Evolutionary conservation across 2,113 vertebrate genomes (phyloP), one percentile per base, ranked within the genome.

Genomic region (Phrynosoma blainvillii): DNA sequence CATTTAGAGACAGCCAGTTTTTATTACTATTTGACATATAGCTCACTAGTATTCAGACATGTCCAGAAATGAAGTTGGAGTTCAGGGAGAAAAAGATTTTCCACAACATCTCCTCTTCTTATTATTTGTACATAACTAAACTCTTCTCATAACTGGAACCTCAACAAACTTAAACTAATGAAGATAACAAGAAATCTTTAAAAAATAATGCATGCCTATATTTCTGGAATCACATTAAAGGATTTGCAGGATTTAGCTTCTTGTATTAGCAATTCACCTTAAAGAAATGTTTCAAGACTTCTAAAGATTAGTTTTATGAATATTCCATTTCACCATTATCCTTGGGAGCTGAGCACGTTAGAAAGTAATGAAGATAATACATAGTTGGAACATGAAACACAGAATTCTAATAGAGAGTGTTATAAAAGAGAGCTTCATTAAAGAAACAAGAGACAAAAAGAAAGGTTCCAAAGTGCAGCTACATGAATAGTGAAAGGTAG

Each of bases 311-410:
- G 1, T 16, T 90, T 79, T 90, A 74, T 84, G 14, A 81, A 70
- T 70, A 90, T 81, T 84, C 73, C 86, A 32, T 20, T 92, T 81
- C 87, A n/a, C 68, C 82, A 74, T 88, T 94, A 87, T 89, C 52
- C 52, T 93, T 93, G 76, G 42, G 74, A 92, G 8, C 4, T 30
- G 88, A 93, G 85, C 12, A 86, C 47, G 93, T 92, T 75, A 81
- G 91, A 88, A 88, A 66, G 5, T 84, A 94, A 94, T 90, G 75
- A 93, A 92, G 62, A 90, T 90, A 95, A 93, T 56, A 7, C 13
- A 87, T 81, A 77, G 14, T 21, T 91, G 42, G 90, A 75, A 0
- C 74, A 94, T 88, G 81, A 32, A 84, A 12, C 0, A 4, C 36
- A 89, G 73, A 91, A 89, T 84, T 92, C 73, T 85, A 85, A 66